phyloP scores from a whole-genome alignment of 2,888 invertebrate genomes.

The Diarsia dahlii region DNA sequence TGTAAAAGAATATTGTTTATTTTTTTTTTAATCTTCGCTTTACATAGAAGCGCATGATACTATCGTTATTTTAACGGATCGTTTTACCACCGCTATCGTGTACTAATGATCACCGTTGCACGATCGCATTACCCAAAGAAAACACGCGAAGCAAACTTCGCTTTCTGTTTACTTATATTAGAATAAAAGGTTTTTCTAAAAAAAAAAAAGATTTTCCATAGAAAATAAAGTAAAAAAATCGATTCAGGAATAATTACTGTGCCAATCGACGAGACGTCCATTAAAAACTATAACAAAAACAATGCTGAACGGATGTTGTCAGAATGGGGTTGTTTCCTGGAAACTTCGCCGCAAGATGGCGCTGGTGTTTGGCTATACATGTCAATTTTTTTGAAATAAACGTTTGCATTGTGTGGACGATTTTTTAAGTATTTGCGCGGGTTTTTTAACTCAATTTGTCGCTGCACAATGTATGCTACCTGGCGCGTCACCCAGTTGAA shows the following conservation, averaged over 20 bases:
- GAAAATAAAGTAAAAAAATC: neutral
- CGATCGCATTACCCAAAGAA: conserved; percentile 12
- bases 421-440: no score
- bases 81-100: conserved; percentile 10
- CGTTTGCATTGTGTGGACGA: no score
- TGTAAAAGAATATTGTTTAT: neutral
- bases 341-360: no score
- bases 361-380: no score
- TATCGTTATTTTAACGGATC: conserved; percentile 13
- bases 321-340: no score
- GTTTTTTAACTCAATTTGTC: no score
- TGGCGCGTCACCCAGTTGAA: no score
- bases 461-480: no score
- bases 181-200: neutral
- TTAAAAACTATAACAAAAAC: conserved; percentile 17
- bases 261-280: conserved; percentile 10
- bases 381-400: no score
- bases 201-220: neutral
- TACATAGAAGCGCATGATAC: neutral
- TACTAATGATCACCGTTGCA: conserved; percentile 30
- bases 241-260: neutral
- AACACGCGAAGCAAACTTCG: conserved; percentile 4
- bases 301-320: conserved; percentile 1
- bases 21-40: conserved; percentile 2
- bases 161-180: conserved; percentile 7